Base-by-base conservation (phyloP, 1,140 invertebrate species). In the Tribolium castaneum region DNA sequence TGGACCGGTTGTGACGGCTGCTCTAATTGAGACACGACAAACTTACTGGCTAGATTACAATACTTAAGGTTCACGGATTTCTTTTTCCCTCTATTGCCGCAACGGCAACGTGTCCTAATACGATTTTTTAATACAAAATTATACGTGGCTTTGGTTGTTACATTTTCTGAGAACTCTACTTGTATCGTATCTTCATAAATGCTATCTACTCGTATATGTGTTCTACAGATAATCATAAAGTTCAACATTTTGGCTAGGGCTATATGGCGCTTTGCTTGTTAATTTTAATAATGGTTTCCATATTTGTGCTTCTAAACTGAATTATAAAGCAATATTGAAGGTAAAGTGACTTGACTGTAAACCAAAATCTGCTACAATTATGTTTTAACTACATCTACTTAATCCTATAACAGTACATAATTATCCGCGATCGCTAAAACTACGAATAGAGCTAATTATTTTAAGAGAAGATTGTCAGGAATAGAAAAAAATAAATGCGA, bases 1-100 rank as follows among this genome's bases (percentile, higher is more conserved):
- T 54, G 71, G 39, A 51, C 70, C 62, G 12, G 34, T 70, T 35
- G 39, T 45, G 39, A 45, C 39, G 39, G 39, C 39, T 45, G 39
- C 39, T 45, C 39, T 9, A 45, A 45, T 45, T 45, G 39, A 45
- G 39, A 45, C 39, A 45, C 39, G 39, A 45, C 39, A n/a, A 45
- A 45, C n/a, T 45, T 45, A 45, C 39, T 45, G 39, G n/a, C 39
- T 45, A n/a, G 39, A 45, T 45, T 45, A 45, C 5, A 45, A 9
- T 45, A 45, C 6, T 9, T 9, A 3, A 45, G 39, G 9, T 45
- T 45, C 7, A 45, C 7, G 7, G 39, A 45, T 45, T 45, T 10
- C 39, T 45, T 45, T 45, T 45, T 45, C 9, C 9, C 34, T 39
- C 4, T 39, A 6, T 45, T 45, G 6, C 4, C 1, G 25, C 25